Evolutionary conservation across 1,140 invertebrate species (phyloP), one percentile per base, ranked within the genome.

Genomic region (Branchinecta lynchi): DNA sequence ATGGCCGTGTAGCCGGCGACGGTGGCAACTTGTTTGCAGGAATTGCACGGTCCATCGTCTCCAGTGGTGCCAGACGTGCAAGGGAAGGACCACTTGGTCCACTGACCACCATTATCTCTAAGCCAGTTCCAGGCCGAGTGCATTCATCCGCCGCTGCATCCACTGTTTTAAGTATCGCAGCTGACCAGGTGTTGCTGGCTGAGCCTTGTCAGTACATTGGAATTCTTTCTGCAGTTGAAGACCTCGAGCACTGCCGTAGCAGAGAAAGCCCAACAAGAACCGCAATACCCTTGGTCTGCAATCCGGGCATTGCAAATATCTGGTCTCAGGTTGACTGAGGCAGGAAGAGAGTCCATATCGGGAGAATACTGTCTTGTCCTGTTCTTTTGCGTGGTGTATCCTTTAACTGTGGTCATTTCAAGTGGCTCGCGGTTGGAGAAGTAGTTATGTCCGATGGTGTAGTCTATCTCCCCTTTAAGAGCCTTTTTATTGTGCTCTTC

Each of bases 121-220:
- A 60, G 12, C 51, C 51, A 60, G 12, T 20, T 6, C 51, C 51
- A 60, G n/a, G n/a, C n/a, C n/a, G n/a, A n/a, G n/a, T n/a, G n/a
- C n/a, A n/a, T n/a, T n/a, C n/a, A n/a, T 8, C 87, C 88, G 66
- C 88, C 88, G 60, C 81, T 76, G 75, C 89, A 90, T 5, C 88
- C 89, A n/a, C 77, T 71, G 74, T 87, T 86, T 69, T 67, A n/a
- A 9, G 44, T 46, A n/a, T 82, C 81, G 66, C 85, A 86, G 74
- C 86, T 85, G 0, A 86, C 77, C 0, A 86, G 74, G 66, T 86
- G 83, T 73, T 86, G 85, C 66, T 85, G 83, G 44, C 84, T 69
- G 20, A 9, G 21, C 43, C 68, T 68, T 10, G 73, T 68, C 9
- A 76, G 67, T 7, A 70, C 69, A 6, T 68, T 69, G 32, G 32